Conservation (phyloP, 2,113 vertebrate genomes). For the Poecile atricapillus region DNA sequence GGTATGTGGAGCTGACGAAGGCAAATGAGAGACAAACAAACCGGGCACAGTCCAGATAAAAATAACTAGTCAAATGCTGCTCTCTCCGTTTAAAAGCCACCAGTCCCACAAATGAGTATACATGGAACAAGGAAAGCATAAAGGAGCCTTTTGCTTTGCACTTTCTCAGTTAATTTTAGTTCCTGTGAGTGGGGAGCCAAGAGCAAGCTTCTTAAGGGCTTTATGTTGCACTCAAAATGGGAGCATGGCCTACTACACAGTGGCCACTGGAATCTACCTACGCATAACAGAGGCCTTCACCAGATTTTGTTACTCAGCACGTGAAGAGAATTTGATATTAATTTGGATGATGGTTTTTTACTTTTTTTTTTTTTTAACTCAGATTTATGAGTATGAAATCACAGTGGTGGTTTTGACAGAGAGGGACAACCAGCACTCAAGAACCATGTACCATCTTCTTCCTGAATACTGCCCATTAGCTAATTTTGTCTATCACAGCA, state of each 20-base stretch:
- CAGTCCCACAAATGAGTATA: conserved; percentile 6
- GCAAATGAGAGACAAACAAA: background rate
- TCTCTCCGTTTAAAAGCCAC: background rate
- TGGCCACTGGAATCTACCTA: background rate
- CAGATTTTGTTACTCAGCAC: background rate
- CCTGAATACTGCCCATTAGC: background rate
- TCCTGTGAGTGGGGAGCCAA: background rate
- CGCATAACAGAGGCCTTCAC: background rate
- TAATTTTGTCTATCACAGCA: background rate
- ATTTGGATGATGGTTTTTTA: background rate
- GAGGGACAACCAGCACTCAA: background rate
- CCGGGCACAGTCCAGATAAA: conserved; percentile 1
- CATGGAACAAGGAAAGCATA: background rate
- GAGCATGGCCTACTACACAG: accelerated
- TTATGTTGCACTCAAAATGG: background rate
- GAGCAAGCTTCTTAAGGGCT: background rate
- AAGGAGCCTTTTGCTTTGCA: background rate
- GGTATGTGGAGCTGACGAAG: background rate
- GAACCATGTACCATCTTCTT: accelerated
- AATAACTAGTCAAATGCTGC: conserved; percentile 12
- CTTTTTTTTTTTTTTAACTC: background rate
- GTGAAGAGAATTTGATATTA: background rate
- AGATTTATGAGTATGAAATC: background rate
- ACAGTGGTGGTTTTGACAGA: background rate
- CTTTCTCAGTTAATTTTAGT: background rate